Evolutionary conservation across 1,140 invertebrate species (phyloP).

Genomic region (Drosophila prosaltans): DNA sequence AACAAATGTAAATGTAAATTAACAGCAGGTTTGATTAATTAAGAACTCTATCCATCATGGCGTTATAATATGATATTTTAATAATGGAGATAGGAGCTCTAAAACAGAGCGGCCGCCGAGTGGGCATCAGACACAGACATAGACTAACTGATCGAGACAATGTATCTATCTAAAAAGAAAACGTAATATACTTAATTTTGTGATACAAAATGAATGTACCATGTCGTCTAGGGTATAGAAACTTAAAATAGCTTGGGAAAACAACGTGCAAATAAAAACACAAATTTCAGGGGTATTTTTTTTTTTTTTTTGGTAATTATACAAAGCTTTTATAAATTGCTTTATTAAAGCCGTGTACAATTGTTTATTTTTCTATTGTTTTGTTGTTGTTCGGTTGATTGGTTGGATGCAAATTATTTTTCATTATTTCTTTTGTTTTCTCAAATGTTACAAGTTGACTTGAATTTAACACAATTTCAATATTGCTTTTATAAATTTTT

Average conservation of each 20-base stretch:
- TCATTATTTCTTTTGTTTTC: constrained; percentile 39
- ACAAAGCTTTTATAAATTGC: constrained; percentile 76
- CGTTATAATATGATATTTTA: too few species aligned
- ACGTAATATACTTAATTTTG: too few species aligned
- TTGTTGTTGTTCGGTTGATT: constrained; percentile 61
- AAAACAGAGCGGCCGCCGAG: too few species aligned
- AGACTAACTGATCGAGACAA: too few species aligned
- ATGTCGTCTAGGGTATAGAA: not conserved
- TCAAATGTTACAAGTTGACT: constrained; percentile 71
- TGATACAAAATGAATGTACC: too few species aligned
- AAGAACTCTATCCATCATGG: too few species aligned
- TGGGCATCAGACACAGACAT: too few species aligned
- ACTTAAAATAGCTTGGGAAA: constrained; percentile 34
- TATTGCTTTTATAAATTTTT: constrained; percentile 66
- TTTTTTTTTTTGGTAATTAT: constrained; percentile 71
- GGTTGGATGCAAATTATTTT: constrained; percentile 51
- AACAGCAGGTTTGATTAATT: too few species aligned
- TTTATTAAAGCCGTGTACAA: constrained; percentile 74
- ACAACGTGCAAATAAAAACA: constrained; percentile 61
- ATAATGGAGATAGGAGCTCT: too few species aligned
- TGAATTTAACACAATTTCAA: constrained; percentile 66
- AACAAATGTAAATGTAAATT: too few species aligned
- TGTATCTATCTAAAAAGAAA: too few species aligned
- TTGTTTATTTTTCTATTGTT: constrained; percentile 52
- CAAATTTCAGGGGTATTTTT: constrained; percentile 34